Conservation (phyloP, 2,113 vertebrate species). For the Microtus pennsylvanicus region DNA sequence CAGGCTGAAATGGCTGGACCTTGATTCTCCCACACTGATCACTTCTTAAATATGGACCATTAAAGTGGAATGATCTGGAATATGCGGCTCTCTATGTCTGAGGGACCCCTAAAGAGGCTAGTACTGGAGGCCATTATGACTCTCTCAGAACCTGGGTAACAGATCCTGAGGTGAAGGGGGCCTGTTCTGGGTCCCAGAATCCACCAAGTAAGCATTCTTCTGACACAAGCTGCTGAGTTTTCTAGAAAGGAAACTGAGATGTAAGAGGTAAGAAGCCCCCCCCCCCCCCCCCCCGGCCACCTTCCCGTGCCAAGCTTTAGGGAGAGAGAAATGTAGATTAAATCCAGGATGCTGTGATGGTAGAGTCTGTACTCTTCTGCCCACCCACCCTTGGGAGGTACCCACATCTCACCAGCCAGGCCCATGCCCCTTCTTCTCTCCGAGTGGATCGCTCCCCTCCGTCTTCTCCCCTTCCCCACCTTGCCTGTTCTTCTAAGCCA, state of each 20-base stretch:
- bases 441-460: neutral
- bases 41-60: neutral
- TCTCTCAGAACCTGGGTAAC: neutral
- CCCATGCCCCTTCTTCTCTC: neutral
- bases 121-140: neutral
- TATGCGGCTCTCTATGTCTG: neutral
- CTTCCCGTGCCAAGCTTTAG: neutral
- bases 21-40: neutral
- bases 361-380: neutral
- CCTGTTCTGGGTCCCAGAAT: no score
- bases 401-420: neutral
- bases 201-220: rapidly evolving
- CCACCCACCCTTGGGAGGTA: neutral
- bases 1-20: neutral
- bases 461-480: neutral
- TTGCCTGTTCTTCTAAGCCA: neutral
- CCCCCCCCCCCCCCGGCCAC: no score
- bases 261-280: neutral
- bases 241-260: neutral
- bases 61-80: neutral
- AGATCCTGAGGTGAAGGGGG: neutral
- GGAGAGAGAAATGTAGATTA: neutral
- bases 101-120: no score
- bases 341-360: neutral
- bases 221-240: neutral